A percentile compares a stretch with the other conserved stretches of the same genome.
Conservation (phyloP, 2,888 invertebrate species). For the Melanostoma mellinum region DNA sequence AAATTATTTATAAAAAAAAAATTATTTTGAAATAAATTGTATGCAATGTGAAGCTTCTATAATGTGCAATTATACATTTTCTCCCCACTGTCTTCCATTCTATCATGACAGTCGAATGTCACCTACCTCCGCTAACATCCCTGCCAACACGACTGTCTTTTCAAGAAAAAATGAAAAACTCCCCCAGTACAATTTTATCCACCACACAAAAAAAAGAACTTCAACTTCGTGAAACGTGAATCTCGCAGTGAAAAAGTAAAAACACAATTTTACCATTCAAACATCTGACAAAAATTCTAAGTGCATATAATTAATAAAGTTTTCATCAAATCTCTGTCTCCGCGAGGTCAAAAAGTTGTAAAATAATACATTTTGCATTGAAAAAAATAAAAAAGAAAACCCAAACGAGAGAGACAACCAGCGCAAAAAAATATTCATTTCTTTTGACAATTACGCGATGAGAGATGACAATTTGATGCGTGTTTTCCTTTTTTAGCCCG, state of each 20-base stretch:
- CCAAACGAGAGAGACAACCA: constrained; percentile 16
- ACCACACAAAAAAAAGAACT: constrained; percentile 53
- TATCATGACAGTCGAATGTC: constrained; percentile 21
- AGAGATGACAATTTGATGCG: constrained; percentile 72
- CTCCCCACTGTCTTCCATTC: not conserved
- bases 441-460: constrained; percentile 68
- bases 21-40: not conserved
- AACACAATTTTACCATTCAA: constrained; percentile 46
- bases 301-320: constrained; percentile 28
- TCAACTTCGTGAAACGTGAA: constrained; percentile 59
- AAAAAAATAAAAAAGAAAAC: constrained; percentile 8
- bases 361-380: constrained; percentile 9
- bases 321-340: not conserved
- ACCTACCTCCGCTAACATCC: constrained; percentile 40
- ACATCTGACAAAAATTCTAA: constrained; percentile 24
- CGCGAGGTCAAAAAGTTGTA: constrained; percentile 14
- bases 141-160: constrained; percentile 27
- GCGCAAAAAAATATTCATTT: constrained; percentile 30
- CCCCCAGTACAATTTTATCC: constrained; percentile 55
- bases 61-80: not conserved
- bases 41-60: not conserved
- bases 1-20: too few relatives aligned
- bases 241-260: constrained; percentile 51
- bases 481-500: constrained; percentile 71
- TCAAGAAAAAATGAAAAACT: constrained; percentile 37